phyloP scores from a whole-genome alignment of 1,140 invertebrate species.

The Hypsibius dujardini region DNA sequence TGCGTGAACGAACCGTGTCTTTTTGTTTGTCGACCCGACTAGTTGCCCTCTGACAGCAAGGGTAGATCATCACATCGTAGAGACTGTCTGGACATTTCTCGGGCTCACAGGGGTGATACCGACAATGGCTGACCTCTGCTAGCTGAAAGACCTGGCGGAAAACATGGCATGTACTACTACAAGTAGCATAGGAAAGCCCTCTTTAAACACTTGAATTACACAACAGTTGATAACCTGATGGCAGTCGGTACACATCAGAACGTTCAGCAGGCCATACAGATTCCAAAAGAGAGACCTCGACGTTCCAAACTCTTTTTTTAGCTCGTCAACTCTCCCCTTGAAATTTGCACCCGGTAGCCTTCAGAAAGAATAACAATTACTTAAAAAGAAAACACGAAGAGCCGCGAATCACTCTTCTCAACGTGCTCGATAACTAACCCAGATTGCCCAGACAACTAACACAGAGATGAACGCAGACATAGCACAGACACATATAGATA shows the following conservation, averaged over 20 bases:
- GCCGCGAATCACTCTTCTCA: neutral
- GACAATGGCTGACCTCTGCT: neutral
- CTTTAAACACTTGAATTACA: too few species aligned
- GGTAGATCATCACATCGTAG: neutral
- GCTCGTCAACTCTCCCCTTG: neutral
- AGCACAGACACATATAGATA: too few species aligned
- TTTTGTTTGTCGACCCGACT: neutral
- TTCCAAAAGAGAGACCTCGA: neutral
- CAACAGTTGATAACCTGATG: too few species aligned
- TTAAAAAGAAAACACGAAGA: neutral
- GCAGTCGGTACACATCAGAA: neutral
- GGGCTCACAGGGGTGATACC: neutral
- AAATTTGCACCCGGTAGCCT: conserved; percentile 7
- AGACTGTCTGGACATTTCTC: neutral
- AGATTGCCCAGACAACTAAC: too few species aligned
- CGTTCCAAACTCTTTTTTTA: neutral
- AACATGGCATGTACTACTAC: neutral
- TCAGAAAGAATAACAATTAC: neutral
- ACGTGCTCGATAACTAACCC: too few species aligned
- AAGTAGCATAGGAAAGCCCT: too few species aligned
- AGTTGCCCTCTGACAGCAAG: neutral
- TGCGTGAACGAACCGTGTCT: neutral
- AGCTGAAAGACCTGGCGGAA: neutral
- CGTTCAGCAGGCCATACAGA: conserved; percentile 14
- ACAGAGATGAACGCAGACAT: too few species aligned